Percentiles rank a stretch among this genome's conserved stretches.
Evolutionary conservation across 2,113 vertebrate genomes (phyloP).

Genomic region (Ptychochromis oligacanthus): DNA sequence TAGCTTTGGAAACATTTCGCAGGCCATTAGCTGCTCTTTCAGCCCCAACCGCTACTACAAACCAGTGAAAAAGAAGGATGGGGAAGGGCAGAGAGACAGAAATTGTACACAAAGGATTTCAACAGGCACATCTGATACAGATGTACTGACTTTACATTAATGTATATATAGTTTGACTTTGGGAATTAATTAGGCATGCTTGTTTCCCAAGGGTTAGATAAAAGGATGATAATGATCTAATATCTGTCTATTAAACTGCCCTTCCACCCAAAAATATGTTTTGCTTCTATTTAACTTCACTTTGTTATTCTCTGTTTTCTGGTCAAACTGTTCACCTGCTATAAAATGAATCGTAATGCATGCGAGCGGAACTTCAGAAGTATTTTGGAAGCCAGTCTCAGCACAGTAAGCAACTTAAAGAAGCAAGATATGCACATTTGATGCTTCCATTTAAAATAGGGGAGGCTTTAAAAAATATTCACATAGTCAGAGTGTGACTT

Average conservation of each 20-base stretch:
- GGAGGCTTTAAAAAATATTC: background rate
- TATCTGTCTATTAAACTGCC: background rate
- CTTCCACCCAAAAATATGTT: background rate
- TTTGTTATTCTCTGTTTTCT: background rate
- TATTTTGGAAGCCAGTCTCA: background rate
- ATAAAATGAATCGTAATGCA: background rate
- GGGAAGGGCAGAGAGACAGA: background rate
- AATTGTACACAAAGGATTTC: conserved; percentile 3
- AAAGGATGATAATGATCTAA: background rate
- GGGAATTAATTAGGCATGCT: background rate
- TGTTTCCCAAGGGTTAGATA: background rate
- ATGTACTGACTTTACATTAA: background rate
- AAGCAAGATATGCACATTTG: background rate
- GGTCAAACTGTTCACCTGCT: background rate
- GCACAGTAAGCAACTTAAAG: background rate
- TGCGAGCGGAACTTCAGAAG: background rate
- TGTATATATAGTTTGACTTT: background rate
- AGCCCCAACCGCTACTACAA: conserved; percentile 60
- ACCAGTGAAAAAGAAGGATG: conserved; percentile 18
- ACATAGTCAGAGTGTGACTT: background rate
- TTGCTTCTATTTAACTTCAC: background rate
- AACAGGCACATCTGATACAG: background rate
- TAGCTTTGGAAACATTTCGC: conserved; percentile 66
- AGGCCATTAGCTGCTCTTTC: conserved; percentile 76
- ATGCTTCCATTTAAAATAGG: background rate